Base-by-base conservation (phyloP, 1,140 invertebrate species). In the Drosophila guanche region DNA sequence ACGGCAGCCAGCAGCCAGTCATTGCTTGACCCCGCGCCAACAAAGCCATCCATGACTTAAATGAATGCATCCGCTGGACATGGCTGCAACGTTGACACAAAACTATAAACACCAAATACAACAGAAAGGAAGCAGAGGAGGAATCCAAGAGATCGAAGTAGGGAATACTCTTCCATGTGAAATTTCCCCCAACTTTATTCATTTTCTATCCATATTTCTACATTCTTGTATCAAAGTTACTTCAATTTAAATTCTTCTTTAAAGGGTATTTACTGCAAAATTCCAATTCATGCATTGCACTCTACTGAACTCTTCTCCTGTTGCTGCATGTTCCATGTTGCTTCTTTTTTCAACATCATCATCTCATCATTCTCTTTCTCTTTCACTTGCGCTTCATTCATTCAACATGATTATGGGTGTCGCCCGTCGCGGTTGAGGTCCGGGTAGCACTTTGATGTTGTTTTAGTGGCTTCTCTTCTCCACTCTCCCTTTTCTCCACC, bases 401-500 rank as follows among this genome's bases (percentile, higher is more conserved):
- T 29, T 68, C 66, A 66, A 71, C 52, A 50, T 43, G 53, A 76
- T 69, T 75, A 62, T 57, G 63, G 62, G 33, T 58, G 55, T 22
- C 45, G 20, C 51, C 66, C 45, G 20, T 59, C 56, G 29, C 43
- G 65, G 46, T 55, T 67, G 41, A 37, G 33, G 48, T 60, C 60
- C 45, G 67, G 55, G 57, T 77, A 68, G 51, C 69, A 58, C 74
- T 81, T 71, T 84, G 65, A 84, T 79, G 75, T 75, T 79, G 59
- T 63, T 75, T 61, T 68, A 69, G 59, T 78, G 62, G 63, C 73
- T 69, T 73, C 78, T 37, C 20, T 22, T 16, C 33, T 4, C 10
- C 29, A 8, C 29, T 8, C 29, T 33, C 2, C 29, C 7, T 3
- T 7, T 6, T 33, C 7, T 6, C 5, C 2, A 5, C 25, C 25